Conservation (phyloP, 2,113 vertebrate species). For the Callorhinus ursinus region DNA sequence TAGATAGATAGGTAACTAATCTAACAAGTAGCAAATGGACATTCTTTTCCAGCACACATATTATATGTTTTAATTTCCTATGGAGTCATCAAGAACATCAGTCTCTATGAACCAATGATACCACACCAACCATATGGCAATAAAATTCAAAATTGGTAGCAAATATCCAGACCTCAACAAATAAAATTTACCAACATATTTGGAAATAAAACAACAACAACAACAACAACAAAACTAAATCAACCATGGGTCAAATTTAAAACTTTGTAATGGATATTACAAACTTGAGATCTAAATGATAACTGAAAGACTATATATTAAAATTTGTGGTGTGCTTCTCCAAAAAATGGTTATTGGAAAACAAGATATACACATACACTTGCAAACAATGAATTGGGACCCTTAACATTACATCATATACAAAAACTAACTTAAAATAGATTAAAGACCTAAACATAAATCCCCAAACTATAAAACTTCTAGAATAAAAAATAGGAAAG, state of each 20-base stretch:
- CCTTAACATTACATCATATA: not conserved
- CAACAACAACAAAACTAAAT: not conserved
- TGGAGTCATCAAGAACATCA: not conserved
- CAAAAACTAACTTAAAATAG: not conserved
- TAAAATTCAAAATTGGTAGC: not conserved
- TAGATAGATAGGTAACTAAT: not conserved
- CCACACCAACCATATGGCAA: not conserved
- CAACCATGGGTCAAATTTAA: not conserved
- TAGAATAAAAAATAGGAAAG: not conserved
- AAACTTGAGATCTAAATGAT: not conserved
- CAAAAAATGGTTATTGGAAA: not conserved
- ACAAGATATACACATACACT: not conserved
- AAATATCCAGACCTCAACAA: not conserved
- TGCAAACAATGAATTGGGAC: not conserved
- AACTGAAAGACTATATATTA: not conserved
- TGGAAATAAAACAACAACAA: not conserved
- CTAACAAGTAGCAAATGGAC: not conserved
- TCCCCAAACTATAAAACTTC: not conserved
- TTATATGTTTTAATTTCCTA: not conserved
- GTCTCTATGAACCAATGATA: not conserved
- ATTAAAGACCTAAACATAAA: not conserved
- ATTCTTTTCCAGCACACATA: not conserved
- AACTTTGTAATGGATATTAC: not conserved
- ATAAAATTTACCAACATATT: not conserved
- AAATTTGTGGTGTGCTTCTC: not conserved